phyloP scores from a whole-genome alignment of 2,113 vertebrate species.

The Trichomycterus rosablanca region DNA sequence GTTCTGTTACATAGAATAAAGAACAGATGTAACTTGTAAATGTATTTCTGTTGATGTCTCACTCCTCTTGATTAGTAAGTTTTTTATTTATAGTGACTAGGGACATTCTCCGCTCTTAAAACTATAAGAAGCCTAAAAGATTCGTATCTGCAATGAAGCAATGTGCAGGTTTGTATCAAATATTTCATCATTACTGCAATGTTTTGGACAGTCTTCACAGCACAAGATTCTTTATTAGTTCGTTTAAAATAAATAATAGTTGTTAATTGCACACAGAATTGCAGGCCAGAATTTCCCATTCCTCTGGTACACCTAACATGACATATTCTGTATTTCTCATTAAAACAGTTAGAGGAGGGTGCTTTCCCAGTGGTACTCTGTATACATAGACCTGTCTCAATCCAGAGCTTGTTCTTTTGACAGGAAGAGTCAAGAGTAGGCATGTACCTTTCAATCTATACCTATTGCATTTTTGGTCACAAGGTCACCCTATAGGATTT shows the following conservation, averaged over 20 bases:
- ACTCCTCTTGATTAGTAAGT: conserved; percentile 9
- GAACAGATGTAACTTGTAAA: conserved; percentile 25
- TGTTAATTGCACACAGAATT: conserved; percentile 23
- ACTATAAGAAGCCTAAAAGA: conserved; percentile 1
- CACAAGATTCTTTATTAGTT: conserved; percentile 23
- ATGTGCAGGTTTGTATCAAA: conserved; percentile 9
- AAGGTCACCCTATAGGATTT: conserved; percentile 53
- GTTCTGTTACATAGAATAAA: conserved; percentile 33
- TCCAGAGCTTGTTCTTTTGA: conserved; percentile 23
- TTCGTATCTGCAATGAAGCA: not conserved
- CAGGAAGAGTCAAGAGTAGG: conserved; percentile 13
- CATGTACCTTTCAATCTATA: conserved; percentile 32
- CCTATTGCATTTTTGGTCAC: conserved; percentile 48
- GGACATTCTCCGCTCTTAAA: conserved; percentile 9
- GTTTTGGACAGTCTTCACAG: conserved; percentile 1
- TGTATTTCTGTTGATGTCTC: conserved; percentile 36
- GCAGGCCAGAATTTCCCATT: conserved; percentile 29
- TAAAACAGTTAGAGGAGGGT: conserved; percentile 20
- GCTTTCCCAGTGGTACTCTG: conserved; percentile 35
- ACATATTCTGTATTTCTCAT: conserved; percentile 37
- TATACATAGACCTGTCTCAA: conserved; percentile 39
- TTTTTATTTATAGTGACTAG: conserved; percentile 15
- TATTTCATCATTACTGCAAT: not conserved
- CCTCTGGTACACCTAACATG: conserved; percentile 32
- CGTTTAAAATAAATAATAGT: conserved; percentile 7